phyloP scores from a whole-genome alignment of 2,797 vertebrate species.

The Phrynocephalus forsythii region DNA sequence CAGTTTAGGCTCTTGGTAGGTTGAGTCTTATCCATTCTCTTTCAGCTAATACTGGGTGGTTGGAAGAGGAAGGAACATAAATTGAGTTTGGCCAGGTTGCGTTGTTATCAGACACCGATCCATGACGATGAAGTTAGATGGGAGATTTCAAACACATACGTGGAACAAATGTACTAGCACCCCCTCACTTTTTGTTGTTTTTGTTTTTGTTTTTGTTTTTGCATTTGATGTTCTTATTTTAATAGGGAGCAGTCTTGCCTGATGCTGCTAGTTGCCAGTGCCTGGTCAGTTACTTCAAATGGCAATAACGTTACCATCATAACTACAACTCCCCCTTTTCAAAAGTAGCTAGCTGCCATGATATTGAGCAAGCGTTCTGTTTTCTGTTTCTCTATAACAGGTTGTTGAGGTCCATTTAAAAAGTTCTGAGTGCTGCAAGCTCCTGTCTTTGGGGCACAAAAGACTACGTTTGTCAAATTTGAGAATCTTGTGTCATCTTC shows the following conservation, averaged over 20 bases:
- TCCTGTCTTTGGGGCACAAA: no score
- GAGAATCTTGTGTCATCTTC: no score
- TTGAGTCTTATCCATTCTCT: background rate
- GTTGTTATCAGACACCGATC: no score
- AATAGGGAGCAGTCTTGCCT: background rate
- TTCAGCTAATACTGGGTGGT: background rate
- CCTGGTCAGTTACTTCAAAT: background rate
- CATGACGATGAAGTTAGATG: no score
- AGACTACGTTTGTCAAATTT: no score
- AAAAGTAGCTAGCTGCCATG: no score
- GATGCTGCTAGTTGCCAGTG: background rate
- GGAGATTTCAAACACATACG: no score
- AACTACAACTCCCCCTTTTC: no score
- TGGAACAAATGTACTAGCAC: background rate
- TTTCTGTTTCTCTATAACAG: background rate
- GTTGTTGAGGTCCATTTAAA: background rate
- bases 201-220: background rate
- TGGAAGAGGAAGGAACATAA: background rate
- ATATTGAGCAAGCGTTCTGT: background rate
- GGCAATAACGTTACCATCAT: background rate
- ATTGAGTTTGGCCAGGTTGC: no score
- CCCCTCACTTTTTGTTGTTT: background rate
- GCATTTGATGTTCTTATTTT: background rate
- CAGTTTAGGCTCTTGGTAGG: background rate
- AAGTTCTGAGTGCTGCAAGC: no score